Percentiles rank a stretch among this genome's conserved stretches.
These are phyloP conservation scores for Habroteleia sp. DNA, from an alignment of 2,888 invertebrate species.

Conservation along the genomic window DNA sequence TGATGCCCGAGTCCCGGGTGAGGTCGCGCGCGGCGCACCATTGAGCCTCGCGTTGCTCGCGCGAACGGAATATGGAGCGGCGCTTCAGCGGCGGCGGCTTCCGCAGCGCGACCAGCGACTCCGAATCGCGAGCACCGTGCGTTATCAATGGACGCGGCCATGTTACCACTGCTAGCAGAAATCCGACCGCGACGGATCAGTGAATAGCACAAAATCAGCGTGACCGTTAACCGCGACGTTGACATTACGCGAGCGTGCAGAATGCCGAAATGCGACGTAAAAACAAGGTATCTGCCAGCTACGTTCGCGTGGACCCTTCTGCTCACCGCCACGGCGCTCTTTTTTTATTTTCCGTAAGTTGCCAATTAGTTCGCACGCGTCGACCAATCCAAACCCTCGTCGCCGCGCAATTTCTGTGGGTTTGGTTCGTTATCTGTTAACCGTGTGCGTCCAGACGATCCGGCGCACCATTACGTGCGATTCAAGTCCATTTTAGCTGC, in stretches of 20 bases:
- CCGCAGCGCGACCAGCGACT: slow-evolving; percentile 7
- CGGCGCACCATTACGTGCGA: slow-evolving; percentile 19
- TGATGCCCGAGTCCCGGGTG: slow-evolving; percentile 31
- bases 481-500: slow-evolving; percentile 8
- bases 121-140: slow-evolving; percentile 66
- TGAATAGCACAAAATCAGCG: slow-evolving; percentile 44
- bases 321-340: slow-evolving; percentile 94
- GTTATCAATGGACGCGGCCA: slow-evolving; percentile 79
- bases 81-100: slow-evolving; percentile 21
- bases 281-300: slow-evolving; percentile 98
- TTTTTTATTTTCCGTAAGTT: slow-evolving; percentile 99
- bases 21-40: slow-evolving; percentile 34
- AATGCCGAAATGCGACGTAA: slow-evolving; percentile 98
- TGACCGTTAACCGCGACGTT: slow-evolving; percentile 46
- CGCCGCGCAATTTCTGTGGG: too few relatives aligned
- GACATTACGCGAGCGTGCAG: slow-evolving; percentile 73
- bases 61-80: slow-evolving; percentile 34
- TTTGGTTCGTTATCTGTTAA: too few relatives aligned
- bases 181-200: slow-evolving; percentile 65
- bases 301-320: slow-evolving; percentile 98
- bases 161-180: slow-evolving; percentile 79
- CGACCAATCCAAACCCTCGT: neutral
- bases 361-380: neutral
- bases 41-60: slow-evolving; percentile 4
- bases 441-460: too few relatives aligned